Evolutionary conservation across 2,888 invertebrate species (phyloP).

Genomic region (Bembecia ichneumoniformis): DNA sequence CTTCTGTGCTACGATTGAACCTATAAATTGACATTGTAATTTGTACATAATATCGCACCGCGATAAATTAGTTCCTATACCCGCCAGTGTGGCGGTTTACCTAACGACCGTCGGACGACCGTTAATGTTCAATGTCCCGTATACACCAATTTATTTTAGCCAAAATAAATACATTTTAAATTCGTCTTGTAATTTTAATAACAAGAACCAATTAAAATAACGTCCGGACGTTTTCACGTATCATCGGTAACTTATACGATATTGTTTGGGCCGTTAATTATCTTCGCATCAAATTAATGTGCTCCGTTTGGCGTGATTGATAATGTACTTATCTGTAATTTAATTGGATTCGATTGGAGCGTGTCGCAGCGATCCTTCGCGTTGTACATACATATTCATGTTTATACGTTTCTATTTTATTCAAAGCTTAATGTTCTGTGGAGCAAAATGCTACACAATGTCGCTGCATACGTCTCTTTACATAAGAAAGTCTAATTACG

Average conservation of each 20-base stretch:
- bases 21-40: slow-evolving; percentile 38
- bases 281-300: neutral
- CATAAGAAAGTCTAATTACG: too few relatives aligned
- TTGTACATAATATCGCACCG: slow-evolving; percentile 19
- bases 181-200: slow-evolving; percentile 5
- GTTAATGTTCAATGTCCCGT: slow-evolving; percentile 4
- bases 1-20: slow-evolving; percentile 10
- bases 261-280: neutral
- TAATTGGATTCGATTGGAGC: neutral
- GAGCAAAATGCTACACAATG: too few relatives aligned
- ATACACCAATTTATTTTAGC: slow-evolving; percentile 31
- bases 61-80: neutral
- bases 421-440: too few relatives aligned
- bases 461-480: too few relatives aligned
- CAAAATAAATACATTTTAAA: slow-evolving; percentile 19
- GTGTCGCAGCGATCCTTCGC: neutral
- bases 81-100: neutral
- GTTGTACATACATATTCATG: too few relatives aligned
- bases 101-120: neutral
- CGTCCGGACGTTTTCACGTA: slow-evolving; percentile 2
- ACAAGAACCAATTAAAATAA: slow-evolving; percentile 7
- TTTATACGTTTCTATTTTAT: too few relatives aligned
- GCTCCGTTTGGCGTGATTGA: neutral
- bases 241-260: neutral
- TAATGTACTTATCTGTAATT: neutral